These are phyloP conservation scores for Lophius piscatorius DNA, from an alignment of 2,113 vertebrate species.

Conservation along the genomic window DNA sequence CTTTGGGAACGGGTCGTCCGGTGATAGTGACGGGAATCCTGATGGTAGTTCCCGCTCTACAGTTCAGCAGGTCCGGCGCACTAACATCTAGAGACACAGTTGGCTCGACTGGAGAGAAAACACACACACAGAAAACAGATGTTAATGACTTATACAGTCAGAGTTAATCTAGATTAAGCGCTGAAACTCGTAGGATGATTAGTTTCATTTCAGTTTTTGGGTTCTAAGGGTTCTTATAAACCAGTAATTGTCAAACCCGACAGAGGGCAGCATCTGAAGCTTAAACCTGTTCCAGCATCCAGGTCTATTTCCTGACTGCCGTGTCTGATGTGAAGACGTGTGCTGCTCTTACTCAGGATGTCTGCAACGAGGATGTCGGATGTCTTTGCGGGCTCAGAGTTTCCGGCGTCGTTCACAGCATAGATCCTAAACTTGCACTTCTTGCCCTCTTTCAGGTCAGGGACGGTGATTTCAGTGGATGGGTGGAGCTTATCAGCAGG, in stretches of 20 bases:
- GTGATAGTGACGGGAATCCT: constrained; percentile 88
- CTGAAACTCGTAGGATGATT: too few relatives aligned
- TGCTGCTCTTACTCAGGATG: constrained; percentile 84
- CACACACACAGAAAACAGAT: too few relatives aligned
- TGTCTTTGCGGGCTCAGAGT: constrained; percentile 91
- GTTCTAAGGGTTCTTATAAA: too few relatives aligned
- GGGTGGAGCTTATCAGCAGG: constrained; percentile 91
- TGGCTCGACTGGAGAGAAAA: constrained; percentile 86
- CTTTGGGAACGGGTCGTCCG: constrained; percentile 90
- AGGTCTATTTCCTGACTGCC: too few relatives aligned
- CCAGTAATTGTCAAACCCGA: too few relatives aligned
- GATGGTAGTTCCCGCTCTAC: constrained; percentile 86
- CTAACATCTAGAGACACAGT: constrained; percentile 86
- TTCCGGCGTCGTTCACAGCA: constrained; percentile 93
- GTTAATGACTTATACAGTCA: too few relatives aligned
- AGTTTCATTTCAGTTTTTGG: too few relatives aligned
- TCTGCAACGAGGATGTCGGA: constrained; percentile 88
- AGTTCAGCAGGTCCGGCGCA: constrained; percentile 86
- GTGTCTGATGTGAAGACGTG: not conserved
- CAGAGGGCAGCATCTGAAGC: too few relatives aligned
- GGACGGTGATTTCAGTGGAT: constrained; percentile 87
- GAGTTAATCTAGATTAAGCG: too few relatives aligned
- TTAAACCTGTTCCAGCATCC: too few relatives aligned
- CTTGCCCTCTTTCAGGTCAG: constrained; percentile 90
- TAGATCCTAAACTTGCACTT: constrained; percentile 95